These are phyloP conservation scores for Harpegnathos saltator DNA, from an alignment of 1,140 invertebrate genomes.

Conservation along the genomic window DNA sequence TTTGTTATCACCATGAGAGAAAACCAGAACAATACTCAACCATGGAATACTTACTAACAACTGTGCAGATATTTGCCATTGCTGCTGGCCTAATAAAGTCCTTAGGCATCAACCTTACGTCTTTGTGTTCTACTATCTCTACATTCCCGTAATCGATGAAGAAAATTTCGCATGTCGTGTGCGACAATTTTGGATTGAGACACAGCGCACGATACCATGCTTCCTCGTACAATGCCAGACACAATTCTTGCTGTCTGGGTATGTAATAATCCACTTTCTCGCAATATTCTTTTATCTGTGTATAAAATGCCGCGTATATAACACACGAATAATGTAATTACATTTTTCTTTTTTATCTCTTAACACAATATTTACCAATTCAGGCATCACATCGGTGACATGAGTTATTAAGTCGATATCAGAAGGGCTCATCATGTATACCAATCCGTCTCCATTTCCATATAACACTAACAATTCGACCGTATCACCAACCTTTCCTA, in stretches of 20 bases:
- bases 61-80: conserved; percentile 71
- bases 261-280: conserved; percentile 76
- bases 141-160: conserved; percentile 82
- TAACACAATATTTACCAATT: conserved; percentile 67
- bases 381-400: conserved; percentile 69
- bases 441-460: background rate
- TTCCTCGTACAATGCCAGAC: conserved; percentile 75
- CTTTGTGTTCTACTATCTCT: conserved; percentile 71
- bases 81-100: conserved; percentile 75
- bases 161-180: conserved; percentile 66
- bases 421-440: conserved; percentile 57
- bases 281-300: conserved; percentile 78
- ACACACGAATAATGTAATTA: background rate
- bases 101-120: conserved; percentile 80
- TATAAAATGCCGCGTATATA: conserved; percentile 24
- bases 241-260: conserved; percentile 80
- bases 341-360: background rate
- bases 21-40: background rate
- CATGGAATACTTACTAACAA: conserved; percentile 78
- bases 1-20: no score
- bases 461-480: conserved; percentile 61
- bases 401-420: conserved; percentile 74
- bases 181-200: conserved; percentile 41
- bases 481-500: conserved; percentile 78
- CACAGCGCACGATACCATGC: conserved; percentile 80